Evolutionary conservation across 2,797 vertebrate genomes (phyloP), one percentile per base, ranked within the genome.

Genomic region (Synanceia verrucosa): DNA sequence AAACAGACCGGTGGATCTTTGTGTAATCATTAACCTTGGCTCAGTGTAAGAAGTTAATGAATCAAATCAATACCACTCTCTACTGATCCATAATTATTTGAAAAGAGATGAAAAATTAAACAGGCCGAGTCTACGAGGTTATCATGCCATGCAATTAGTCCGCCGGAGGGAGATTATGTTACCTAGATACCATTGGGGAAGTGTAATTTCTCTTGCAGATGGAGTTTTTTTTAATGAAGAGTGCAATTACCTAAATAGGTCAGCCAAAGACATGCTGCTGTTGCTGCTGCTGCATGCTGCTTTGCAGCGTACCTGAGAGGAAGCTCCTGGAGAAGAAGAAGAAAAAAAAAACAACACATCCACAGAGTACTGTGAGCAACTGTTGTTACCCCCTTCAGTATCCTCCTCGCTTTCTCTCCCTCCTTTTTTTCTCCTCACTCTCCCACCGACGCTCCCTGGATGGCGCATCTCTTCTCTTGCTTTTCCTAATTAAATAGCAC

Each of bases 81-180:
- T 95, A 95, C 96, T 97, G 96, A 97, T 98, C 96, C 96, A 97
- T 96, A 97, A 97, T 97, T 97, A 98, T 97, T 96, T 96, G 96
- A 97, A 96, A 96, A 96, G 95, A 98, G 96, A 97, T 97, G 95
- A 98, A 98, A 98, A 97, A 96, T 97, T 95, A 96, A 98, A 95
- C 95, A 96, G 95, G 94, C 95, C 93, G 94, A 94, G 95, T 95
- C 96, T 96, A 93, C 93, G 95, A 96, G 96, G 96, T 97, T 98
- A 96, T 96, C 93, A 91, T 94, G 94, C 95, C 91, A 95, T 94
- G 95, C 96, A 98, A 98, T 98, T 99, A 98, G 96, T 96, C 93
- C 95, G 95, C 96, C 95, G 94, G 95, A 89, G 92, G 96, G 95
- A 97, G 95, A 97, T 97, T 96, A 95, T 95, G 96, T 97, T 98